Percentiles rank a stretch among this genome's conserved stretches.
These are phyloP conservation scores for Crotalus viridis DNA, from an alignment of 2,113 vertebrate genomes.

Conservation along the genomic window DNA sequence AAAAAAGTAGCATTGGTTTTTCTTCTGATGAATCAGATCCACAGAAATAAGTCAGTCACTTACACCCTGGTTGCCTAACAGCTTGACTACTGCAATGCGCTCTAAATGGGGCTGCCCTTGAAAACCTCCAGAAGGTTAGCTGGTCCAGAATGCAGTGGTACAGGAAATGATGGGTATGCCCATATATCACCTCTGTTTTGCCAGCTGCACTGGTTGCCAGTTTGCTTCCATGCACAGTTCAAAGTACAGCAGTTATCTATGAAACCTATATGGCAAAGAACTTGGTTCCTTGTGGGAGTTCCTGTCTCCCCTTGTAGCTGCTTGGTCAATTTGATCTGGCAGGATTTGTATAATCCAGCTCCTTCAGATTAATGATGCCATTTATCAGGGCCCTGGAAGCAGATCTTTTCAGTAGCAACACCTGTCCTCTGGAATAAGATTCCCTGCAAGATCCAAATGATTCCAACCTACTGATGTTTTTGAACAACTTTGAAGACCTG, in stretches of 20 bases:
- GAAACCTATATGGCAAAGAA: neutral
- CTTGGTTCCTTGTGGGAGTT: neutral
- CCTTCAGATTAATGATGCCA: neutral
- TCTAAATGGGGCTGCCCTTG: neutral
- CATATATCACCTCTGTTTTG: neutral
- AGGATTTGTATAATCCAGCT: neutral
- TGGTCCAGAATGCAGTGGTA: neutral
- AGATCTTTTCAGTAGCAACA: neutral
- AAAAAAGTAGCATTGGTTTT: neutral
- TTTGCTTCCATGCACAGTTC: neutral
- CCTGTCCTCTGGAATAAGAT: neutral
- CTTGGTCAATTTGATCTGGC: neutral
- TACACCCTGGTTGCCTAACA: neutral
- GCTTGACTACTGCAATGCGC: neutral
- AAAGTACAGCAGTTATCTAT: neutral
- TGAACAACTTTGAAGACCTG: neutral
- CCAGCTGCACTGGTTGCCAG: neutral
- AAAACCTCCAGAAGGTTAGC: neutral
- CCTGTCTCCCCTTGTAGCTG: neutral
- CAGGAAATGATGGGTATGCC: neutral
- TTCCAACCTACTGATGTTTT: neutral
- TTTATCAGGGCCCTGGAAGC: neutral
- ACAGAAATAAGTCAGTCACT: neutral
- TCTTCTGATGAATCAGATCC: neutral
- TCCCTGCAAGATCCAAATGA: neutral